Percentiles rank a stretch among this genome's conserved stretches.
These are phyloP conservation scores for Punctoribates punctum DNA, from an alignment of 2,888 invertebrate species.

Conservation along the genomic window DNA sequence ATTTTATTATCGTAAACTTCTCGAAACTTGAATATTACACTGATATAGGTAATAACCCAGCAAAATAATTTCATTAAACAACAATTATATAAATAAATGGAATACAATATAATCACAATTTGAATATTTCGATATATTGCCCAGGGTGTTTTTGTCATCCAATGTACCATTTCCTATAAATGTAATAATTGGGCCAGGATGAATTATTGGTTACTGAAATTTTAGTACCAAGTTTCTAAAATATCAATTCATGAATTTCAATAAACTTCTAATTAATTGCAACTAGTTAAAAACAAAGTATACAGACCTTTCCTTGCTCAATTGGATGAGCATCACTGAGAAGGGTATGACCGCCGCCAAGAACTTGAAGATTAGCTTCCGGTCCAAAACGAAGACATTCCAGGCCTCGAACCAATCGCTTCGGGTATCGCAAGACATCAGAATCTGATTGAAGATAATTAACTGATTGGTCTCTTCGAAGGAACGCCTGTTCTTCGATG, in stretches of 20 bases:
- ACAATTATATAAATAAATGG: no score
- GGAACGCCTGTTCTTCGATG: neutral
- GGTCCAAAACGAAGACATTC: conserved; percentile 20
- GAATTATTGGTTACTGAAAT: no score
- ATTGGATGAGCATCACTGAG: conserved; percentile 24
- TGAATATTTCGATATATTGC: no score
- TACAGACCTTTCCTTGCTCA: conserved; percentile 9
- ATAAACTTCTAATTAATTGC: no score
- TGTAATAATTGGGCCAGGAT: neutral
- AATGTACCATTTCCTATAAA: conserved; percentile 4
- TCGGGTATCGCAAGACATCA: neutral
- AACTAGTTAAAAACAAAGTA: no score
- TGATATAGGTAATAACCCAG: no score
- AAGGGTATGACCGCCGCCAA: conserved; percentile 21
- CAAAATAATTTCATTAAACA: no score
- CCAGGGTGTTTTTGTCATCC: neutral
- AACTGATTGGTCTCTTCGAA: neutral
- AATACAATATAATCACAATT: no score
- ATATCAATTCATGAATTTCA: no score
- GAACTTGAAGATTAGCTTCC: conserved; percentile 1
- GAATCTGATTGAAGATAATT: conserved; percentile 18
- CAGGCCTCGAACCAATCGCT: conserved; percentile 5
- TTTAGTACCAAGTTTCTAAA: no score
- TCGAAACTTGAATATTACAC: no score
- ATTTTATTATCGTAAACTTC: no score